Evolutionary conservation across 2,888 invertebrate species (phyloP).

Genomic region (Drosophila monieri): DNA sequence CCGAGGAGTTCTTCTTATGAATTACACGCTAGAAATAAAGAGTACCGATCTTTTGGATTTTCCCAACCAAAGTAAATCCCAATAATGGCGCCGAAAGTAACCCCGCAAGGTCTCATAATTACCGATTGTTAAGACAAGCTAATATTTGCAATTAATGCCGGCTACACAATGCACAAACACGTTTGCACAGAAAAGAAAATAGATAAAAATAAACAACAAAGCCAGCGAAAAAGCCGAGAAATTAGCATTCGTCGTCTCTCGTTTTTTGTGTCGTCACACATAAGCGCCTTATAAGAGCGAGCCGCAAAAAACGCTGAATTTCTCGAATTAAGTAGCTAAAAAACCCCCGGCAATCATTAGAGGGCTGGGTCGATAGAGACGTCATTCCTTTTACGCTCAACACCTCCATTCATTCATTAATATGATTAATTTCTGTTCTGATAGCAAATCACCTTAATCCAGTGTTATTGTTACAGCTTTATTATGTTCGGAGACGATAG

Average conservation of each 20-base stretch:
- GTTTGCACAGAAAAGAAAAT: conserved; percentile 29
- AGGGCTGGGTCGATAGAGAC: conserved; percentile 36
- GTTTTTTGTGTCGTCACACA: conserved; percentile 41
- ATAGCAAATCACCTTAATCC: background rate
- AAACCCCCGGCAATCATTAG: conserved; percentile 34
- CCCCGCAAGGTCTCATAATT: conserved; percentile 21
- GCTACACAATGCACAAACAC: conserved; percentile 27
- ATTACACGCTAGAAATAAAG: conserved; percentile 16
- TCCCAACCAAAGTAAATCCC: conserved; percentile 29
- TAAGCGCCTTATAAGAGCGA: conserved; percentile 33
- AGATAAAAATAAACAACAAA: conserved; percentile 26
- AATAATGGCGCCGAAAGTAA: background rate
- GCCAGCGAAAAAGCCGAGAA: background rate
- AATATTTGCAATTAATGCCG: conserved; percentile 51
- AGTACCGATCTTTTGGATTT: conserved; percentile 15
- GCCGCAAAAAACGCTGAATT: conserved; percentile 17
- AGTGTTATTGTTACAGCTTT: background rate
- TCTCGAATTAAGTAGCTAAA: conserved; percentile 43
- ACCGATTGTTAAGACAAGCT: conserved; percentile 46
- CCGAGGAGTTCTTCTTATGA: conserved; percentile 14
- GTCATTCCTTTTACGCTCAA: conserved; percentile 37
- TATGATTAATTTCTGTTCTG: conserved; percentile 40
- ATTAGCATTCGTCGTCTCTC: conserved; percentile 34
- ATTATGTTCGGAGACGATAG: conserved; percentile 9
- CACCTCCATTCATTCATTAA: conserved; percentile 32